Percentiles rank a stretch among this genome's conserved stretches.
These are phyloP conservation scores for Ophonus ardosiacus DNA, from an alignment of 2,888 invertebrate species.

Conservation along the genomic window DNA sequence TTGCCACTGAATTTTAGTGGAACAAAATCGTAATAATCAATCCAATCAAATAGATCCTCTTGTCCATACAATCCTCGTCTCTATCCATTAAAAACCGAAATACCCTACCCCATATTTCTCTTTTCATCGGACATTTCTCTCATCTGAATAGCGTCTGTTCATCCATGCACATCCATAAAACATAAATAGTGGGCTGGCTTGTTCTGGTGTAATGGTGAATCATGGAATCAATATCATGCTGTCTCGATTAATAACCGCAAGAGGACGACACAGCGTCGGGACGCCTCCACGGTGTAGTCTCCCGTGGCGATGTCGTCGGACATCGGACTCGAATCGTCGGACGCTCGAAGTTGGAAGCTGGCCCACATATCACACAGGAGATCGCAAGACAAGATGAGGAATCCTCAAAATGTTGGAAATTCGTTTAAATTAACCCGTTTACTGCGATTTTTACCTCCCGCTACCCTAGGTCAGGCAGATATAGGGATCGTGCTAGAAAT, in stretches of 20 bases:
- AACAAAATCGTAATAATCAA: no score
- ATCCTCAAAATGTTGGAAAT: background rate
- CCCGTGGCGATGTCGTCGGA: background rate
- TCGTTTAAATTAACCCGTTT: no score
- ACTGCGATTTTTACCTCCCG: no score
- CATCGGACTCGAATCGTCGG: background rate
- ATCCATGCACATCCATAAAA: constrained; percentile 7
- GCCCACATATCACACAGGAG: background rate
- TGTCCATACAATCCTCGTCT: no score
- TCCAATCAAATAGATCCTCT: no score
- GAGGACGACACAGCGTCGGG: no score
- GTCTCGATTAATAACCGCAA: constrained; percentile 27
- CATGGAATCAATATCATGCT: constrained; percentile 35
- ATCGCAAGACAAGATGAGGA: background rate
- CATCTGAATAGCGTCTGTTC: background rate
- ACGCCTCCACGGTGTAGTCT: background rate
- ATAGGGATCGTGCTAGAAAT: no score
- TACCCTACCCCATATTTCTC: no score
- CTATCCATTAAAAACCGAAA: no score
- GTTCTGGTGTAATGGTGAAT: constrained; percentile 19
- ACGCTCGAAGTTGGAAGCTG: background rate
- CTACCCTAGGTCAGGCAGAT: no score
- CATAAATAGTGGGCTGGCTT: constrained; percentile 8
- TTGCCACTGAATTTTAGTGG: no score
- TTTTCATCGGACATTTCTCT: background rate